These are phyloP conservation scores for Eulithis testata DNA, from an alignment of 2,888 invertebrate genomes.

Conservation along the genomic window DNA sequence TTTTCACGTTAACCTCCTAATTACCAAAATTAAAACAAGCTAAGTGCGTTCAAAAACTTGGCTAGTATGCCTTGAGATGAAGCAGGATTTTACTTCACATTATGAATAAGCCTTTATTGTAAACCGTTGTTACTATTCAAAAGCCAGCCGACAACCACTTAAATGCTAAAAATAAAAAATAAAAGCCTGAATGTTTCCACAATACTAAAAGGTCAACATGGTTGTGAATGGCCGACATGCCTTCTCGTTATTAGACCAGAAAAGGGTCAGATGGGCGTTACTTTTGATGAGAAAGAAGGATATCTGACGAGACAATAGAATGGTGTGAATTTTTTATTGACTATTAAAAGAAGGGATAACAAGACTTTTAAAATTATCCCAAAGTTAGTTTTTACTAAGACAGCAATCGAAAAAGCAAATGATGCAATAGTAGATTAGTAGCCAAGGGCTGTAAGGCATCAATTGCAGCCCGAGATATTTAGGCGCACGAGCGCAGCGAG, in stretches of 20 bases:
- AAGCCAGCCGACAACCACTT: not conserved
- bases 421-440: too few species aligned
- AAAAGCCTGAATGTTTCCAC: slow-evolving; percentile 4
- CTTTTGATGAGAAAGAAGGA: slow-evolving; percentile 24
- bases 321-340: slow-evolving; percentile 26
- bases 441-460: too few species aligned
- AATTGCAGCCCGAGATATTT: too few species aligned
- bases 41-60: too few species aligned
- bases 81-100: too few species aligned
- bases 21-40: too few species aligned
- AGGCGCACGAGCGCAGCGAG: too few species aligned
- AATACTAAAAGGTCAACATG: slow-evolving; percentile 22
- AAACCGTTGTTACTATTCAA: not conserved
- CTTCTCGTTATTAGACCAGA: slow-evolving; percentile 37
- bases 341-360: slow-evolving; percentile 6
- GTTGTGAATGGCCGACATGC: slow-evolving; percentile 23
- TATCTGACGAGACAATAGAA: slow-evolving; percentile 31
- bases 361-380: not conserved
- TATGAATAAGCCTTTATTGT: too few species aligned
- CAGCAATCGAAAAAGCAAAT: too few species aligned
- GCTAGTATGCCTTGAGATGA: too few species aligned
- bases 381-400: too few species aligned
- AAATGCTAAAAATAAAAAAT: not conserved
- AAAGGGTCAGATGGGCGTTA: slow-evolving; percentile 32
- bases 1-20: too few species aligned